Conservation (phyloP, 2,797 vertebrate genomes). For the Nyctibius grandis region DNA sequence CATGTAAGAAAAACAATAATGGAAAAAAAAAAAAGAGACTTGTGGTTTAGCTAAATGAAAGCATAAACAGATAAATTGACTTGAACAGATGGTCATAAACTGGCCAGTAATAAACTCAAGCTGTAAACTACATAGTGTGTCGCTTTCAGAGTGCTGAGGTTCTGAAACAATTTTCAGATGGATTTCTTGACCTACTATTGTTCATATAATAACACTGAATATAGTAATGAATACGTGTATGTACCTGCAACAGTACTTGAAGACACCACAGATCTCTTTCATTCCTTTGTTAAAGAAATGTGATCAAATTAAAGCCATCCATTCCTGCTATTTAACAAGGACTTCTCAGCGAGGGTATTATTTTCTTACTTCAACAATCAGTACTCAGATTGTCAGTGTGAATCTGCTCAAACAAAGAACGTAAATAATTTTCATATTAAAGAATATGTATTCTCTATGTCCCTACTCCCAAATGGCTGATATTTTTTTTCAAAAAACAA, state of each 20-base stretch:
- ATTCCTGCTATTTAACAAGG: background rate
- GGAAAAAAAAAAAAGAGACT: rapidly evolving
- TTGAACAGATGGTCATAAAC: background rate
- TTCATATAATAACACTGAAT: background rate
- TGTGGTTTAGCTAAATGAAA: background rate
- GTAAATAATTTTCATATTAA: background rate
- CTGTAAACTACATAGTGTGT: background rate
- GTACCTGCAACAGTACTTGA: background rate
- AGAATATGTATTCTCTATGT: background rate
- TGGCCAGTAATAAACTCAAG: background rate
- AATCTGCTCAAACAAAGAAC: background rate
- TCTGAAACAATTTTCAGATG: background rate
- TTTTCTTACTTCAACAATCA: background rate
- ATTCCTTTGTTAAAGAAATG: background rate
- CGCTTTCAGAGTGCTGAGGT: background rate
- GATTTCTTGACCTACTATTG: background rate
- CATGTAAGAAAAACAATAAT: background rate
- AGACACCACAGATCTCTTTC: rapidly evolving
- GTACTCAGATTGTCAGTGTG: background rate
- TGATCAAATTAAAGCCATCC: background rate
- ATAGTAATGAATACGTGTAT: background rate
- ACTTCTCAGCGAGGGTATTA: background rate
- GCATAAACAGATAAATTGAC: background rate
- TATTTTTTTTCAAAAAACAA: background rate
- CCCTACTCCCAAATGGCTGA: background rate